Percentiles rank a stretch among this genome's conserved stretches.
These are phyloP conservation scores for Melopsittacus undulatus DNA, from an alignment of 2,797 vertebrate species.

Conservation along the genomic window DNA sequence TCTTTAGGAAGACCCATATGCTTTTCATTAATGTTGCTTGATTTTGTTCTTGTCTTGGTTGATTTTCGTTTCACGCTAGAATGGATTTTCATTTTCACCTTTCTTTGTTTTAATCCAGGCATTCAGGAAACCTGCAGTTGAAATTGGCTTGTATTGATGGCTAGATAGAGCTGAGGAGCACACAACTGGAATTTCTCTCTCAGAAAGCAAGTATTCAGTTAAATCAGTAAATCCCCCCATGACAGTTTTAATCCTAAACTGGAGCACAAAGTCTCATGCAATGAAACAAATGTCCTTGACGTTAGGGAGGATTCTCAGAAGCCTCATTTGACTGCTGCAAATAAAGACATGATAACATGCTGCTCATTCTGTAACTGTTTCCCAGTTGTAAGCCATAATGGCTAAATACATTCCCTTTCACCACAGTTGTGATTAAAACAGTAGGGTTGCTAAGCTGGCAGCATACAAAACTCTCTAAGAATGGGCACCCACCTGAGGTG, in stretches of 20 bases:
- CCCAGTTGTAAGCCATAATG: constrained; percentile 4
- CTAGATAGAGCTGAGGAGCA: constrained; percentile 62
- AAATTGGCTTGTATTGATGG: constrained; percentile 63
- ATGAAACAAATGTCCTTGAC: constrained; percentile 46
- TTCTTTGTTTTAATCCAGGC: constrained; percentile 44
- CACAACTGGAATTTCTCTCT: constrained; percentile 60
- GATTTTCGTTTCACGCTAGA: not conserved
- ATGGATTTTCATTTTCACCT: constrained; percentile 40
- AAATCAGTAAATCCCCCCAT: constrained; percentile 61
- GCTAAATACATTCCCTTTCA: constrained; percentile 6
- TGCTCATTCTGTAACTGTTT: constrained; percentile 38
- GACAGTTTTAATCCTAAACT: constrained; percentile 54
- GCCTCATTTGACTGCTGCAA: constrained; percentile 45
- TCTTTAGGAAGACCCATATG: not conserved
- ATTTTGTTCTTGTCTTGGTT: not conserved
- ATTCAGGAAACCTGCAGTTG: constrained; percentile 56
- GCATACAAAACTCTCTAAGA: not conserved
- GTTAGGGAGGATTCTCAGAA: constrained; percentile 36
- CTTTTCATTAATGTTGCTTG: not conserved
- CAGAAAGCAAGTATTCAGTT: constrained; percentile 66
- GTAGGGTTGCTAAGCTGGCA: not conserved
- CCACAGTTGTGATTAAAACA: not conserved
- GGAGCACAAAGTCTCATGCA: constrained; percentile 11
- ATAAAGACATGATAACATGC: not conserved
- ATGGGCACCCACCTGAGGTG: fast-evolving